Conservation (phyloP, 2,113 vertebrate genomes). For the Chaenocephalus aceratus region DNA sequence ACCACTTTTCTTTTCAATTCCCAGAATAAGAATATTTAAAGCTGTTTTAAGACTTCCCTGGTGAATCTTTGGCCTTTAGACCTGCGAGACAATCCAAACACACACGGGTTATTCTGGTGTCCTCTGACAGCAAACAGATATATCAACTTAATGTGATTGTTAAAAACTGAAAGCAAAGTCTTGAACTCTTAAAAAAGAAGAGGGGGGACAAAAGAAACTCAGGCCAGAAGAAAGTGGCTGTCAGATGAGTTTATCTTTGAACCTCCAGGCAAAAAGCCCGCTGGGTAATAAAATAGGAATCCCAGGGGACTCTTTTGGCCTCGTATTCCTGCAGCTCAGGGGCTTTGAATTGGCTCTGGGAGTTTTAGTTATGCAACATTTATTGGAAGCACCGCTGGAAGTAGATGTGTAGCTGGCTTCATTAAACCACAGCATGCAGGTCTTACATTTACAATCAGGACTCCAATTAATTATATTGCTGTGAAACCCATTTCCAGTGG, state of each 20-base stretch:
- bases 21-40: no score
- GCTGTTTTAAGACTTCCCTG: no score
- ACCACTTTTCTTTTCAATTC: no score
- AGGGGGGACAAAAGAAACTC: constrained; percentile 15
- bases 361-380: constrained; percentile 37
- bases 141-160: background rate
- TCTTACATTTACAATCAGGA: background rate
- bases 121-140: constrained; percentile 8
- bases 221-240: no score
- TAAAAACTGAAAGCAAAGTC: background rate
- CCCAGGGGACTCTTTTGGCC: constrained; percentile 32
- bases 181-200: background rate
- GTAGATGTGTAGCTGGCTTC: constrained; percentile 13
- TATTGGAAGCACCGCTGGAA: background rate
- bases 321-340: constrained; percentile 12
- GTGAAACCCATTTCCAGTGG: constrained; percentile 23
- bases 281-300: constrained; percentile 10
- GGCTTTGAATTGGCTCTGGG: constrained; percentile 18
- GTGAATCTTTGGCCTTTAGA: no score
- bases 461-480: background rate
- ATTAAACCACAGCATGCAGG: constrained; percentile 27
- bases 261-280: constrained; percentile 2
- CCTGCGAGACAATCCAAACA: constrained; percentile 40
- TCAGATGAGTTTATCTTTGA: constrained; percentile 47
- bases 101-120: constrained; percentile 38